These are phyloP conservation scores for Craterocephalus amniculus DNA, from an alignment of 2,797 vertebrate genomes.

Conservation along the genomic window DNA sequence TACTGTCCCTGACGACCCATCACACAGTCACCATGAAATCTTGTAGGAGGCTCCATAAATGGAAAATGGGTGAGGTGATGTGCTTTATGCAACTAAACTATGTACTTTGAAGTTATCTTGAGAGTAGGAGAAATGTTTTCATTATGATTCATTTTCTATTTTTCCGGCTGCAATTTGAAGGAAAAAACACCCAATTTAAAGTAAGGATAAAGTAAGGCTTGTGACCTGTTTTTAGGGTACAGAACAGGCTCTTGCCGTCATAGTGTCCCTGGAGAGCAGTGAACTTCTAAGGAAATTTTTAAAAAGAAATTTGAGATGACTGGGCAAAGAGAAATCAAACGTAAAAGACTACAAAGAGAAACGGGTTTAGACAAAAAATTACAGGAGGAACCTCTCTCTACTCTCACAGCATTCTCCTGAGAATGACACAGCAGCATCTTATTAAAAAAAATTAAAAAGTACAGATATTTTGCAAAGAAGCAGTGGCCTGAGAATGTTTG, in stretches of 20 bases:
- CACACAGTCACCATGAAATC: conserved; percentile 60
- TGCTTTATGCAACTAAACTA: conserved; percentile 45
- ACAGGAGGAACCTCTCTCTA: conserved; percentile 30
- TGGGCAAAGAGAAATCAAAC: conserved; percentile 33
- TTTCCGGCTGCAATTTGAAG: conserved; percentile 28
- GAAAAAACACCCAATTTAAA: conserved; percentile 38
- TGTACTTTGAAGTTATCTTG: conserved; percentile 58
- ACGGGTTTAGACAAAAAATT: conserved; percentile 30
- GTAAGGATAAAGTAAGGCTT: conserved; percentile 12
- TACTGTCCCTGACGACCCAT: conserved; percentile 50
- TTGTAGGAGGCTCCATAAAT: conserved; percentile 58
- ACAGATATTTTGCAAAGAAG: conserved; percentile 13
- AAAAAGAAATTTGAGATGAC: conserved; percentile 18
- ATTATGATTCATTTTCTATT: conserved; percentile 38
- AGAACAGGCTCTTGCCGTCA: conserved; percentile 37
- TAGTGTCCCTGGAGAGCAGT: conserved; percentile 13
- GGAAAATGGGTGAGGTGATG: conserved; percentile 50
- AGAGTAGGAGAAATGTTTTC: conserved; percentile 40
- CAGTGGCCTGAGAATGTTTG: conserved; percentile 1
- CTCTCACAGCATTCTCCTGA: conserved; percentile 37
- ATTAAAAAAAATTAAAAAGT: not conserved
- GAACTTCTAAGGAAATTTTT: conserved; percentile 17
- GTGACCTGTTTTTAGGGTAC: conserved; percentile 16
- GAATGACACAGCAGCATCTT: conserved; percentile 21
- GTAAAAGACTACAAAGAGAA: conserved; percentile 42